Evolutionary conservation across 2,888 invertebrate species (phyloP), one percentile per base, ranked within the genome.

Genomic region (Petrolisthes cinctipes): DNA sequence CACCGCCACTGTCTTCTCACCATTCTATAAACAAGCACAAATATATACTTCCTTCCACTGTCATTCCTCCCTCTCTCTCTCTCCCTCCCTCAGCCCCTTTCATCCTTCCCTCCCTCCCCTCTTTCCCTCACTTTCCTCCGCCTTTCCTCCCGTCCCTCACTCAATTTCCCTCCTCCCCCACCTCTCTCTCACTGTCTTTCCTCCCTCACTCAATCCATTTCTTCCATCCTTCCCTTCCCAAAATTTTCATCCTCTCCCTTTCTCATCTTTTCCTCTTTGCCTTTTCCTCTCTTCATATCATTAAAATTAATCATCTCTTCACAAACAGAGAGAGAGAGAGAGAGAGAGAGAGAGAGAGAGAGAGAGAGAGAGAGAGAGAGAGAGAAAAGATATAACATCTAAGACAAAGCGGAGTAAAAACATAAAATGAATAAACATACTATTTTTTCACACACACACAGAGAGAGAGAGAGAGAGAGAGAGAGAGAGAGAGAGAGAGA

Each of bases 321-420:
- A 20, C 53, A 53, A 78, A 66, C 11, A 82, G 78, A 78, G 78
- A 78, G 78, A 78, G 78, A 78, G 78, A 78, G 78, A 78, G 78
- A 78, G 78, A 76, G 76, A 76, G 76, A 76, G 76, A 76, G 76
- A 76, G 76, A 76, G 76, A 76, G 76, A 76, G 76, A 73, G 73
- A 73, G 73, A 71, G 71, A 71, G 71, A 71, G 71, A 71, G 71
- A 71, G 71, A 71, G 71, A 71, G 71, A 71, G 71, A 71, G 71
- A 71, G 66, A 4, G 66, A 66, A 66, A n/a, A 66, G 66, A 4
- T 37, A 75, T 51, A 53, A 23, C 5, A 20, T 17, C 17, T 5
- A 71, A 71, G 71, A 7, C 5, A 4, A 14, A 71, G 71, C 17
- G 20, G 71, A 71, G 17, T 17, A 71, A 71, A 71, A 71, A 71